Evolutionary conservation across 2,113 vertebrate genomes (phyloP).

Genomic region (Pungitius pungitius): DNA sequence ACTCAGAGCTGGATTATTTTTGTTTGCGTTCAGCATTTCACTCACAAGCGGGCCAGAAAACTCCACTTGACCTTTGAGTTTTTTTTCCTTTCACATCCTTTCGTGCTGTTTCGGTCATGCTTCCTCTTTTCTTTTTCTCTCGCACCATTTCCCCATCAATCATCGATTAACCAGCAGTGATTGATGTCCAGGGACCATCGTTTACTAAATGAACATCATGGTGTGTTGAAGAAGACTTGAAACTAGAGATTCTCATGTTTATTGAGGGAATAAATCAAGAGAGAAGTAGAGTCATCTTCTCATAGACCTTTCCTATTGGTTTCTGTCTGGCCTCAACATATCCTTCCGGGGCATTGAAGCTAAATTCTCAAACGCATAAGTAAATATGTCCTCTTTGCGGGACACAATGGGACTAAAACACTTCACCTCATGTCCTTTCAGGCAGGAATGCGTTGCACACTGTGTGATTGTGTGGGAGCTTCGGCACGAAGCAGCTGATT

Average conservation of each 20-base stretch:
- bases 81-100: constrained; percentile 12
- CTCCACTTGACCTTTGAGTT: constrained; percentile 44
- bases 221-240: too few relatives aligned
- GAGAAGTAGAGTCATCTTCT: too few relatives aligned
- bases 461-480: constrained; percentile 54
- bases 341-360: too few relatives aligned
- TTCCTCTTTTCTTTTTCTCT: neutral
- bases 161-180: constrained; percentile 13
- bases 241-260: too few relatives aligned
- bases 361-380: too few relatives aligned
- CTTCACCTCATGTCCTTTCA: constrained; percentile 61
- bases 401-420: constrained; percentile 22
- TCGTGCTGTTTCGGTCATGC: neutral
- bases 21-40: constrained; percentile 46
- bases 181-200: neutral
- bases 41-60: constrained; percentile 31
- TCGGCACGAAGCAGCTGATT: constrained; percentile 61
- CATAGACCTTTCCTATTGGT: too few relatives aligned
- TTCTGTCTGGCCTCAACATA: too few relatives aligned
- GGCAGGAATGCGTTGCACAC: constrained; percentile 58
- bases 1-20: constrained; percentile 60
- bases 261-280: too few relatives aligned
- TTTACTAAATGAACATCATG: too few relatives aligned
- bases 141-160: neutral
- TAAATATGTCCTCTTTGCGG: too few relatives aligned